Conservation (phyloP, 2,888 invertebrate genomes). For the Sinohyriopsis cumingii region DNA sequence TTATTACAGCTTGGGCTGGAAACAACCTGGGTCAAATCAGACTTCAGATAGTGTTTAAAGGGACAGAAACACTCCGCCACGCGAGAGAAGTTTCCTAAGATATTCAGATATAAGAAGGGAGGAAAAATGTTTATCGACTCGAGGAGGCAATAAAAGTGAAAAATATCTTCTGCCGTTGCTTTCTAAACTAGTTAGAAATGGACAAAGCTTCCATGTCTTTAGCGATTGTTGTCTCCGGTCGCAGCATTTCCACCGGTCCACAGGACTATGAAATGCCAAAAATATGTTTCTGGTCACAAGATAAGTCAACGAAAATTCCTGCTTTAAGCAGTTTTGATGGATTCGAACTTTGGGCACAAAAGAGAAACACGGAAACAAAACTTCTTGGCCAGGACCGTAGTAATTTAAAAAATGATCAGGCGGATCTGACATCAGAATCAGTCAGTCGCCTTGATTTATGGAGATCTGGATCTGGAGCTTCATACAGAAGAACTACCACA, state of each 20-base stretch:
- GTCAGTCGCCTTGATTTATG: slow-evolving; percentile 15
- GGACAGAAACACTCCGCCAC: neutral
- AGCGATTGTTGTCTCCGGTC: neutral
- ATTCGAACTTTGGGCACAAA: slow-evolving; percentile 16
- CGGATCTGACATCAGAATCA: slow-evolving; percentile 13
- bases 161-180: too few species aligned
- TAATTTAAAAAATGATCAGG: neutral
- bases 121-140: neutral
- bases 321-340: slow-evolving; percentile 28
- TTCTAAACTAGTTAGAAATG: too few species aligned
- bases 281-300: slow-evolving; percentile 38
- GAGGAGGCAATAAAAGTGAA: neutral
- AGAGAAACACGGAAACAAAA: slow-evolving; percentile 32
- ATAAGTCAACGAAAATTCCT: slow-evolving; percentile 30
- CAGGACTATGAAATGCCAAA: slow-evolving; percentile 3
- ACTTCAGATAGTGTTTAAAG: neutral
- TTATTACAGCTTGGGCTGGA: too few species aligned
- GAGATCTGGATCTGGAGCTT: too few species aligned
- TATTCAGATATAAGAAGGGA: slow-evolving; percentile 5
- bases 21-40: too few species aligned
- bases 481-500: too few species aligned
- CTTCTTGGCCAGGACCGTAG: slow-evolving; percentile 24
- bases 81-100: neutral
- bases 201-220: too few species aligned
- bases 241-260: neutral